Evolutionary conservation across 2,113 vertebrate genomes (phyloP).

Genomic region (Coturnix japonica): DNA sequence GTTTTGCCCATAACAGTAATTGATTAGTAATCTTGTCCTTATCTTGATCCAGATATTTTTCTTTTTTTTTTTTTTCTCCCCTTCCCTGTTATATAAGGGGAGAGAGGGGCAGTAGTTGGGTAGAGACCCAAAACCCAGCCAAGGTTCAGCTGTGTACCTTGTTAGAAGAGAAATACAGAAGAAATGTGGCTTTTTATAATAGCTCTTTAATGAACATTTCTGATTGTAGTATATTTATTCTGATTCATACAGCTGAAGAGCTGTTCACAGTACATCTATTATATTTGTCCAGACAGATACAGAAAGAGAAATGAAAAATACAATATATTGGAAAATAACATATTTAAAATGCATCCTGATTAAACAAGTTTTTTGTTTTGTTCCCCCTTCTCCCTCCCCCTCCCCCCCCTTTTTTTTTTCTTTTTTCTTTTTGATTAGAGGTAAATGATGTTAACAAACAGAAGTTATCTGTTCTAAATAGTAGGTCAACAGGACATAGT

Average conservation of each 20-base stretch:
- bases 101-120: not conserved
- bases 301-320: not conserved
- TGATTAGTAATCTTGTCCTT: not conserved
- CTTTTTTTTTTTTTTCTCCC: not conserved
- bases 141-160: not conserved
- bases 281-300: not conserved
- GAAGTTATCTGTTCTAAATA: constrained; percentile 41
- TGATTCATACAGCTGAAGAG: not conserved
- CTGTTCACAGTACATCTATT: not conserved
- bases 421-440: not conserved
- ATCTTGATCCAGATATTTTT: not conserved
- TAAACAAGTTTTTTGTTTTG: no score
- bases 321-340: fast-evolving
- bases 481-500: constrained; percentile 50
- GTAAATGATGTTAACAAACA: not conserved
- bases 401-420: no score
- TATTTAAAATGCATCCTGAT: not conserved
- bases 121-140: not conserved
- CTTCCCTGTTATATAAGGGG: not conserved
- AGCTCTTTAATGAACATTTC: not conserved
- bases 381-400: no score
- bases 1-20: no score
- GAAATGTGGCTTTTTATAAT: not conserved
- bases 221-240: not conserved
- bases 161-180: fast-evolving